phyloP scores from a whole-genome alignment of 2,888 invertebrate species.

The Caenorhabditis sulstoni region DNA sequence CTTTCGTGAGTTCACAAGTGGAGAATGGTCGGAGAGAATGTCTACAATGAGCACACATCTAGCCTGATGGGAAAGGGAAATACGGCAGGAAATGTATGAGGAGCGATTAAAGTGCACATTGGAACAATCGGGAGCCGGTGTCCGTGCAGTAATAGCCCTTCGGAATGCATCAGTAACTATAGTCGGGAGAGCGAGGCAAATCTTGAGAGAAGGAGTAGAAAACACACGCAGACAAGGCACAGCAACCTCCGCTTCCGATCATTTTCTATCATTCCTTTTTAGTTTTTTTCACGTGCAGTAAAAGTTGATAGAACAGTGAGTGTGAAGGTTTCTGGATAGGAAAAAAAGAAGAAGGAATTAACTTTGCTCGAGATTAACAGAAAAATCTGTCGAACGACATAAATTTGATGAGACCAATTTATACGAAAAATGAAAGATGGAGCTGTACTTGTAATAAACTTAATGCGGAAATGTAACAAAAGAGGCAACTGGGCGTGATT shows the following conservation, averaged over 20 bases:
- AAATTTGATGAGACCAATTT: too few species aligned
- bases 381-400: too few species aligned
- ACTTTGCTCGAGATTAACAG: too few species aligned
- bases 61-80: constrained; percentile 30
- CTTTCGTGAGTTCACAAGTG: not conserved
- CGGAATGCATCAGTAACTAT: constrained; percentile 57
- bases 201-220: constrained; percentile 47
- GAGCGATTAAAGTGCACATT: constrained; percentile 63
- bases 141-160: constrained; percentile 50
- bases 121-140: constrained; percentile 55
- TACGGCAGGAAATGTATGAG: constrained; percentile 58
- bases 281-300: constrained; percentile 29
- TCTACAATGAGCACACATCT: constrained; percentile 31
- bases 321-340: not conserved
- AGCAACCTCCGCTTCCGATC: constrained; percentile 49
- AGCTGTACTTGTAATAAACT: constrained; percentile 42
- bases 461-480: constrained; percentile 13
- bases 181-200: constrained; percentile 23
- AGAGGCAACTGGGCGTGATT: constrained; percentile 36
- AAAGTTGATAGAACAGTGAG: constrained; percentile 8
- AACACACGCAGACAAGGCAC: constrained; percentile 27
- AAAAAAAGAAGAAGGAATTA: too few species aligned
- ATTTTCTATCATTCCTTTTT: constrained; percentile 53
- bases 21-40: constrained; percentile 16
- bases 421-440: too few species aligned